Evolutionary conservation across 2,797 vertebrate genomes (phyloP).

Genomic region (Mus caroli): DNA sequence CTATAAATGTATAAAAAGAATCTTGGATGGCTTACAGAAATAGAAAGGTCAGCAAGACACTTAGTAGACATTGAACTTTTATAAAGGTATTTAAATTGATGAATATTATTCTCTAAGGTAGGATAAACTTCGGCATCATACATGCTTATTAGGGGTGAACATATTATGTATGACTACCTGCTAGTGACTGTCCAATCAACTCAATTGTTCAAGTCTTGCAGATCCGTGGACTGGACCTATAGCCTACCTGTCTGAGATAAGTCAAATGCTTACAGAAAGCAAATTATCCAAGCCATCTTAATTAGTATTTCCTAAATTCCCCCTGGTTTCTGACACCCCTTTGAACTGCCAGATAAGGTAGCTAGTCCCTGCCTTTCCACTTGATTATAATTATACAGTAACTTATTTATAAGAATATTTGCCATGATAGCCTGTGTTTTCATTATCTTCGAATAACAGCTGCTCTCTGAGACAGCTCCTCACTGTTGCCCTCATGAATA

Average conservation of each 20-base stretch:
- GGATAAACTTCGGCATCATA: conserved; percentile 65
- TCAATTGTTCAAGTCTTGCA: conserved; percentile 55
- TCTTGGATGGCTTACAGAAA: conserved; percentile 87
- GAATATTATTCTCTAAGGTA: conserved; percentile 76
- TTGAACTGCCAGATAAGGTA: conserved; percentile 6
- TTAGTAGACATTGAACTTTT: conserved; percentile 85
- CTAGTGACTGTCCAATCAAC: conserved; percentile 49
- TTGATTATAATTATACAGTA: conserved; percentile 21
- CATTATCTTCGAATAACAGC: neutral
- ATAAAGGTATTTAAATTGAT: conserved; percentile 86
- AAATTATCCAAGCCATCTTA: conserved; percentile 9
- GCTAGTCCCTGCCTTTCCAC: neutral
- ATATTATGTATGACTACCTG: conserved; percentile 59
- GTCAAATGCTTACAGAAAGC: conserved; percentile 59
- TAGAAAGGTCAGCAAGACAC: conserved; percentile 86
- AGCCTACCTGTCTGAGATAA: conserved; percentile 45
- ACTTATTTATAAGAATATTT: conserved; percentile 48
- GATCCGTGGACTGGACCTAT: conserved; percentile 60
- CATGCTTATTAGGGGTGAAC: conserved; percentile 70
- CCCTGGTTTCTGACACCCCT: conserved; percentile 45
- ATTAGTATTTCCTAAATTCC: conserved; percentile 55
- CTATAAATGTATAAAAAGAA: conserved; percentile 84
- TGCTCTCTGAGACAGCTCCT: neutral
- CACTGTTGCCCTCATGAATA: neutral
- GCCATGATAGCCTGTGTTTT: neutral